Evolutionary conservation across 2,888 invertebrate species (phyloP), one percentile per base, ranked within the genome.

Genomic region (Candidula unifasciata): DNA sequence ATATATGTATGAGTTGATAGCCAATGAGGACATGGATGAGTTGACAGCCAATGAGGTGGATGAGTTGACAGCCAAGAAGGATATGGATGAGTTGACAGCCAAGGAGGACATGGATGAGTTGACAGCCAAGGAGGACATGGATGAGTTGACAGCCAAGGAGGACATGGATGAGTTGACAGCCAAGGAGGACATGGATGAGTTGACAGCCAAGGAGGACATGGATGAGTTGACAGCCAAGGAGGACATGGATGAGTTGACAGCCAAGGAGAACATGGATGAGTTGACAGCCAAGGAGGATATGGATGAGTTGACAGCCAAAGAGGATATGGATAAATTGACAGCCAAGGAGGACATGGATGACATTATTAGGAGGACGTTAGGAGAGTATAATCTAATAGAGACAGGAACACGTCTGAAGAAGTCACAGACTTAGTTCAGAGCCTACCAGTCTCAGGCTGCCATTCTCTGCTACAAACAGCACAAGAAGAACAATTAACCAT

Each of bases 231-330:
- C 89, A 2, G 85, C 91, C 68, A 86, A 88, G 79, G 87, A 88
- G 77, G 91, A 91, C 77, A 89, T 90, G 86, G 84, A 87, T 80
- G 87, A 88, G 52, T 89, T 91, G 27, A 88, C 87, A 13, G 86
- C 84, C n/a, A 86, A 88, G 57, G 90, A 89, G 13, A 80, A 79
- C 8, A 76, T 60, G n/a, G 82, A 82, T 2, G 37, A 35, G 13
- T n/a, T n/a, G n/a, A n/a, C n/a, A n/a, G n/a, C n/a, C n/a, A n/a
- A n/a, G n/a, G n/a, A n/a, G n/a, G n/a, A n/a, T n/a, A n/a, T n/a
- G n/a, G n/a, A 87, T 80, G 87, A 88, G 52, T 89, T 91, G 27
- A 88, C 87, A 13, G 86, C 84, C n/a, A 86, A 88, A 57, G 90
- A 89, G 13, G 83, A 79, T 3, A 76, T 60, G n/a, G 82, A 82